Evolutionary conservation across 1,140 invertebrate genomes (phyloP), one percentile per base, ranked within the genome.

Genomic region (Callitettix versicolor): DNA sequence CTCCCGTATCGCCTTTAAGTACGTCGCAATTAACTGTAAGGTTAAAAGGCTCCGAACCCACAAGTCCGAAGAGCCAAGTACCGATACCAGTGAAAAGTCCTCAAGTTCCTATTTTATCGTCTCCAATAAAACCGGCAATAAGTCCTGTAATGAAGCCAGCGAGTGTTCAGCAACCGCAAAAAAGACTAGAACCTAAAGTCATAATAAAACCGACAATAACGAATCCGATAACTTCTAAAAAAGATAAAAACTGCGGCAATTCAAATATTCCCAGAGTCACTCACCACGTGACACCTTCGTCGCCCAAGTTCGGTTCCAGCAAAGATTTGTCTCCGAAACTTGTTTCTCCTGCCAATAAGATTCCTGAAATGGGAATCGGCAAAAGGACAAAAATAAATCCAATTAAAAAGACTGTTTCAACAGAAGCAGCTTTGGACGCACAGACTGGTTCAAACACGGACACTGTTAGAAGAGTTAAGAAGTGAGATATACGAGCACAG

Each of bases 161-260:
- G 58, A 14, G 55, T 46, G 46, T 22, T 5, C 49, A 60, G 40
- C 46, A 56, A 20, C 47, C 41, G 14, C 49, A 43, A 6, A 60
- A 36, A 42, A 26, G 63, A 3, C 69, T 70, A 46, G 71, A 72
- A 41, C 73, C 73, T 0, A 73, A 69, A 55, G 73, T 75, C 24
- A 75, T 75, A 22, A 75, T 75, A 30, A 73, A 73, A 53, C 73
- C 73, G 3, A 72, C 68, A 4, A 65, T 67, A 12, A 48, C 44
- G 17, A 67, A 64, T 52, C 58, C 66, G 15, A 62, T 53, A 3
- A 53, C 50, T 17, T 41, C 18, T 24, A 22, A 42, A 42, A 24
- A 41, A 15, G 38, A 64, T 52, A 66, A 65, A 40, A 64, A 53
- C 44, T 63, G 67, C 38, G 64, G 67, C 54, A 64, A 68, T 26